Percentiles rank a stretch among this genome's conserved stretches.
phyloP scores from a whole-genome alignment of 2,888 invertebrate genomes.

The Schrankia costaestrigalis region DNA sequence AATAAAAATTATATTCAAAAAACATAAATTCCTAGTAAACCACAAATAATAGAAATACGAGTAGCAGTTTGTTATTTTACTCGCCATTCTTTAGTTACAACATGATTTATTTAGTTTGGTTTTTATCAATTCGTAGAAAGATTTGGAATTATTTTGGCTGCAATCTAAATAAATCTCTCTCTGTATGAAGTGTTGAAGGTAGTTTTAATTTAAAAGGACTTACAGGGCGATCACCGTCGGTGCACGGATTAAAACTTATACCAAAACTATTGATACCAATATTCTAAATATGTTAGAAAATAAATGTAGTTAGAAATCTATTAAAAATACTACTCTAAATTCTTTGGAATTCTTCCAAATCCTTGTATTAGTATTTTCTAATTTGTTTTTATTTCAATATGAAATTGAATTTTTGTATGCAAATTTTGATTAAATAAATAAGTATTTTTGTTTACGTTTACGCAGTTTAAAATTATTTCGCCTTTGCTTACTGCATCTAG shows the following conservation, averaged over 20 bases:
- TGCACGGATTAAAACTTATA: conserved; percentile 30
- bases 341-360: conserved; percentile 6
- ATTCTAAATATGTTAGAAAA: conserved; percentile 16
- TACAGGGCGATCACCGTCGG: conserved; percentile 29
- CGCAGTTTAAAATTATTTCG: too few relatives aligned
- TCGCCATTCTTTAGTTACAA: too few relatives aligned
- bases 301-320: too few relatives aligned
- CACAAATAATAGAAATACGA: too few relatives aligned
- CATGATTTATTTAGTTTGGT: too few relatives aligned
- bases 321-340: too few relatives aligned
- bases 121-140: too few relatives aligned
- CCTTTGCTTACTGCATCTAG: too few relatives aligned
- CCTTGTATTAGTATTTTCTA: background rate
- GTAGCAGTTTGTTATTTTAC: too few relatives aligned
- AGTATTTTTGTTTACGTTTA: background rate
- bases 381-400: too few relatives aligned
- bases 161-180: conserved; percentile 21
- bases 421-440: background rate
- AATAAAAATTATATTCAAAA: too few relatives aligned
- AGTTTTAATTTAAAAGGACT: conserved; percentile 50
- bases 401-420: background rate
- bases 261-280: conserved; percentile 20
- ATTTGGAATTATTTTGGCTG: conserved; percentile 12
- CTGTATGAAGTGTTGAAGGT: conserved; percentile 14
- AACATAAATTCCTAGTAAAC: too few relatives aligned